phyloP scores from a whole-genome alignment of 2,888 invertebrate genomes.

The Poecilobothrus nobilitatus region DNA sequence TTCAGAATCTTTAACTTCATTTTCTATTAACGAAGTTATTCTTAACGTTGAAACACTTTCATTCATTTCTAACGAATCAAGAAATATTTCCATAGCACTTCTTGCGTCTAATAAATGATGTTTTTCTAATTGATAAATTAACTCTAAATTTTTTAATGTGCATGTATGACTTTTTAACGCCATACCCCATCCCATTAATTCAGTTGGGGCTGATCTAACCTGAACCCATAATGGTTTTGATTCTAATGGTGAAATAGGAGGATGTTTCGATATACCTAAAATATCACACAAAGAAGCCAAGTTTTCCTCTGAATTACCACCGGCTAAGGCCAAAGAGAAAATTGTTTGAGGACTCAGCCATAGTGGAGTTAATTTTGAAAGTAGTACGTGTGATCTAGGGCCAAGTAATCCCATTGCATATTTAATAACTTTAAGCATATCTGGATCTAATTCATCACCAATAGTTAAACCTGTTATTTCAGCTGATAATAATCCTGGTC shows the following conservation, averaged over 20 bases:
- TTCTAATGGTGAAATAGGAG: constrained; percentile 40
- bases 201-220: constrained; percentile 44
- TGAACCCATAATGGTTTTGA: constrained; percentile 35
- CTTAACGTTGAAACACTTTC: constrained; percentile 48
- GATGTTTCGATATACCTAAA: constrained; percentile 44
- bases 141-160: constrained; percentile 46
- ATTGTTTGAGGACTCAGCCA: constrained; percentile 48
- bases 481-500: constrained; percentile 46
- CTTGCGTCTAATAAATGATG: constrained; percentile 34
- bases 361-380: constrained; percentile 46
- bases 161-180: constrained; percentile 45
- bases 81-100: constrained; percentile 45
- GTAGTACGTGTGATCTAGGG: constrained; percentile 45
- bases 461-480: constrained; percentile 41
- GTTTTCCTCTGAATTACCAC: constrained; percentile 48
- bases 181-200: constrained; percentile 48
- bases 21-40: constrained; percentile 47
- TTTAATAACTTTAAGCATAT: constrained; percentile 41
- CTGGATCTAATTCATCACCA: constrained; percentile 44
- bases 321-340: constrained; percentile 48
- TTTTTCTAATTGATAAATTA: constrained; percentile 46
- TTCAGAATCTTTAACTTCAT: constrained; percentile 47
- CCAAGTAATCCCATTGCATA: constrained; percentile 48
- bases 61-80: constrained; percentile 46
- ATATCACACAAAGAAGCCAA: constrained; percentile 48